Base-by-base conservation (phyloP, 2,888 invertebrate genomes). In the Stramonita haemastoma region DNA sequence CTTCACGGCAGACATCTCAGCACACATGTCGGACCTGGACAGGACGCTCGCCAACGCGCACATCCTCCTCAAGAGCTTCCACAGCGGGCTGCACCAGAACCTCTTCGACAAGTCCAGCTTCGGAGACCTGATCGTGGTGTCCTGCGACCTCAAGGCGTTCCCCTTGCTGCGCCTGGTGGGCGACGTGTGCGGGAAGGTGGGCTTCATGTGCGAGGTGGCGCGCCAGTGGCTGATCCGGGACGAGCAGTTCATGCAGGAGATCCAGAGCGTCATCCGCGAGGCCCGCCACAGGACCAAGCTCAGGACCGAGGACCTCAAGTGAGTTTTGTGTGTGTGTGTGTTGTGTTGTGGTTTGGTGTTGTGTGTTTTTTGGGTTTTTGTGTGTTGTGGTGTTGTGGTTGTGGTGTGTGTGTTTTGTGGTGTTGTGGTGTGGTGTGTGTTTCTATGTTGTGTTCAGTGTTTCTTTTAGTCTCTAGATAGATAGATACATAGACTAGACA, bases 141-240 rank as follows among this genome's bases (percentile, higher is more conserved):
- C 92, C 1, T 95, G 95, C 92, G 95, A 95, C 91, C 92, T 93
- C 66, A 95, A 95, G 91, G 94, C 94, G 11, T 95, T 95, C 90
- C 95, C 95, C 13, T 90, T 95, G 57, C 92, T 95, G 77, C 93
- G 94, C 70, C 91, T 95, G 60, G 92, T 95, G 87, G 94, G 94
- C 56, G 95, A 95, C 91, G 90, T 95, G 56, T 93, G 93, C 83
- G 93, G 92, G 87, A 95, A 95, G 89, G 90, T 95, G 34, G 91
- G 92, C 29, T 84, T 87, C 6, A 92, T 94, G 92, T 95, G 94
- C 90, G 92, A 91, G 56, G 92, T 93, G 19, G 93, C 95, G 0
- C 91, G 92, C 34, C 93, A 92, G 89, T 95, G 95, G 95, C 88
- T 95, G 34, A 94, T 94, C 60, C 90, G 95, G 34, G 95, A 95